Conservation (phyloP, 2,113 vertebrate genomes). For the Ancistrus triradiatus region DNA sequence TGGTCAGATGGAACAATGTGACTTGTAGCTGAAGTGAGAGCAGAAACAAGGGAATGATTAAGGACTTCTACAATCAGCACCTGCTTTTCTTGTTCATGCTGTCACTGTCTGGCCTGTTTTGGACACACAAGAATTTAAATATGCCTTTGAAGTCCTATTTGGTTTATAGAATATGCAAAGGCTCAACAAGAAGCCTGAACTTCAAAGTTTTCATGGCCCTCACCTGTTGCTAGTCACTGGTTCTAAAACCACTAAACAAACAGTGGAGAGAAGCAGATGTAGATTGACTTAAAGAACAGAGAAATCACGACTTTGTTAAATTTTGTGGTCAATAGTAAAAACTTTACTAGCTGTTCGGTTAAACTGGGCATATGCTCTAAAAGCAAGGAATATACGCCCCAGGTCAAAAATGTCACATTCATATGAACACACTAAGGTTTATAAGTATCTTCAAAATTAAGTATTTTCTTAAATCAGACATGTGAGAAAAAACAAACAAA, state of each 20-base stretch:
- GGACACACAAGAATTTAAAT: conserved; percentile 66
- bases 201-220: conserved; percentile 77
- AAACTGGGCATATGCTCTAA: neutral
- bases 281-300: conserved; percentile 46
- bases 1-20: conserved; percentile 7
- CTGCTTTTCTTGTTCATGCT: conserved; percentile 73
- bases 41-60: conserved; percentile 50
- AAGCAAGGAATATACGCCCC: neutral
- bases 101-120: conserved; percentile 66
- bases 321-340: conserved; percentile 15
- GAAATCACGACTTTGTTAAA: conserved; percentile 29
- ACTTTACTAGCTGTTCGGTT: conserved; percentile 41
- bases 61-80: conserved; percentile 59
- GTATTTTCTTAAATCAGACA: no score
- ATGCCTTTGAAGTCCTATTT: conserved; percentile 75
- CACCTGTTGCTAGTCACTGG: conserved; percentile 81
- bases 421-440: no score
- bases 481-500: neutral
- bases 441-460: no score
- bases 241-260: conserved; percentile 73
- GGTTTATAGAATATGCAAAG: conserved; percentile 76
- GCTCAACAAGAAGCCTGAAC: conserved; percentile 71
- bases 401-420: no score
- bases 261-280: conserved; percentile 47
- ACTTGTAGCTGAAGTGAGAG: conserved; percentile 12